Evolutionary conservation across 2,113 vertebrate species (phyloP), one percentile per base, ranked within the genome.

Genomic region (Setophaga kirtlandii): DNA sequence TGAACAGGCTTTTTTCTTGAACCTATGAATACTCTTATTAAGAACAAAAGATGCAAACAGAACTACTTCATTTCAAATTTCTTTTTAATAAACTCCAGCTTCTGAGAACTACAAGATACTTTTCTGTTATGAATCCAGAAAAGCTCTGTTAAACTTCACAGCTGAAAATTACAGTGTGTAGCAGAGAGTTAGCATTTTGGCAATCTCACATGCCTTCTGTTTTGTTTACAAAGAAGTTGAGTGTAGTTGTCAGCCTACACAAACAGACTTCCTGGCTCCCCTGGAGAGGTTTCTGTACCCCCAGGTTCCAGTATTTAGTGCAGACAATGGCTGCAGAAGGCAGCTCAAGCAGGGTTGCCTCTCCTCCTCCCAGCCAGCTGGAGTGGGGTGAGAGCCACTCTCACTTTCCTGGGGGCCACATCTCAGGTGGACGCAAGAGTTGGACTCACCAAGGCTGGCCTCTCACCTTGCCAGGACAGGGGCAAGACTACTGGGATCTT

Each of bases 301-400:
- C 42, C 23, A 50, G 13, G n/a, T 18, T 60, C 33, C 64, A 33
- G 18, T 9, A n/a, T 39, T 49, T 53, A 53, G 10, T 42, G 84
- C 35, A 83, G 37, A 20, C 6, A 41, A 21, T 10, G 39, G 55
- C 6, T 55, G 27, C 49, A 71, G 55, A 71, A 71, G 27, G 41
- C 56, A 79, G 33, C 39, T 63, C 27, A 55, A 15, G 33, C 14
- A 64, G 16, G 2, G 6, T 3, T 80, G 31, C 19, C 37, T 35
- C 90, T 82, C 23, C 30, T 82, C 9, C 30, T 52, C 39, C 33
- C 70, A 47, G 33, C 17, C 27, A 23, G 65, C 17, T 53, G n/a
- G 20, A 76, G 24, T 0, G 0, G 25, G 31, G 6, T 39, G 35
- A 71, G 11, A 47, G 15, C 16, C 0, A 0, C n/a, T 53, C n/a